Evolutionary conservation across 1,140 invertebrate species (phyloP).

Genomic region (Planococcus citri): DNA sequence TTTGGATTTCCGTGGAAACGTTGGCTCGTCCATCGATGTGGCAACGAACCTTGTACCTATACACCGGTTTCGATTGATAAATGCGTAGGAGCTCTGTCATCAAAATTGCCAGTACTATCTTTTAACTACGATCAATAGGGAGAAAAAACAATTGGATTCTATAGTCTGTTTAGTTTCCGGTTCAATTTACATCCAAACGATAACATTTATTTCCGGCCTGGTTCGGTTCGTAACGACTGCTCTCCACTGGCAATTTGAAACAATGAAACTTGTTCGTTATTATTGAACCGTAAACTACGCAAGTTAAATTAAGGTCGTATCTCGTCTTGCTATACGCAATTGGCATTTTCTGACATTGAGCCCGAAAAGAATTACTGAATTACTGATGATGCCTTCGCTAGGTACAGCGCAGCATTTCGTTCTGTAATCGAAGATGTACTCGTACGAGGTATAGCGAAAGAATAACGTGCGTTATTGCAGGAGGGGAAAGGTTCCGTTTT

Average conservation of each 20-base stretch:
- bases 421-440: too few relatives aligned
- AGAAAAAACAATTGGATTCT: constrained; percentile 18
- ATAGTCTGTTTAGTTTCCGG: constrained; percentile 16
- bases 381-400: too few relatives aligned
- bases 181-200: constrained; percentile 18
- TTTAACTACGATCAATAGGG: constrained; percentile 12
- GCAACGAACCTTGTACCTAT: constrained; percentile 9
- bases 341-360: constrained; percentile 1
- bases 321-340: not conserved
- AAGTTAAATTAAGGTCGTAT: constrained; percentile 4
- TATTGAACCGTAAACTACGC: constrained; percentile 17
- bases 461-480: too few relatives aligned
- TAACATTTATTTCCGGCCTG: constrained; percentile 14
- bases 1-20: not conserved
- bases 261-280: constrained; percentile 18
- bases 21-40: constrained; percentile 16
- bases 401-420: too few relatives aligned
- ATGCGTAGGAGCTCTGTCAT: constrained; percentile 12
- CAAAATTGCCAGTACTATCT: constrained; percentile 12
- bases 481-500: too few relatives aligned
- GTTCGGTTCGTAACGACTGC: constrained; percentile 8
- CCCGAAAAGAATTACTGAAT: too few relatives aligned
- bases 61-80: constrained; percentile 19
- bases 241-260: constrained; percentile 16
- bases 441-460: too few relatives aligned